Evolutionary conservation across 2,797 vertebrate genomes (phyloP), one percentile per base, ranked within the genome.

Genomic region (Anableps anableps): DNA sequence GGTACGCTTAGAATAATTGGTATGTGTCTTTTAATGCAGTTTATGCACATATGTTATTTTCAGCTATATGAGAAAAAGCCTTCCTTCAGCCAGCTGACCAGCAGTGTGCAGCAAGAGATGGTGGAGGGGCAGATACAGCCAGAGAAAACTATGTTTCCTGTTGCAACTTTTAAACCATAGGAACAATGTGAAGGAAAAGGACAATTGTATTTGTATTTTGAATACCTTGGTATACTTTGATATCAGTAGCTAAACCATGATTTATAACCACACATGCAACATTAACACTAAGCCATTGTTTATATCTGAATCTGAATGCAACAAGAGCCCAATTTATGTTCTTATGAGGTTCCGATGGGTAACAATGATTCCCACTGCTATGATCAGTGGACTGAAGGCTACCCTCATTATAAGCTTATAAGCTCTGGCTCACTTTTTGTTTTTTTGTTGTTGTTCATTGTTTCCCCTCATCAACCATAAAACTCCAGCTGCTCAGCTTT

Each of bases 401-500:
- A 80, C 83, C 74, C 91, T 94, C 93, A 93, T 94, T 95, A 93
- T 72, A 86, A 84, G 74, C 82, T 94, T 95, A 93, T 74, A 87
- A 83, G 75, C 81, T 79, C 53, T 78, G 82, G 55, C 70, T 93
- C 82, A 76, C 75, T 88, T 80, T 38, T 19, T 41, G 82, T 82
- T 16, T 34, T 82, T 75, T 83, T 77, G 77, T 80, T 73, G 48
- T 43, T 70, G 23, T 70, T 41, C 38, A 75, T 81, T 76, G 70
- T 83, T 80, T 76, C 78, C 75, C 68, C 29, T 75, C 72, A 85
- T 14, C 58, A 77, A 86, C 41, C 21, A 75, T 74, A 77, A 80
- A 86, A 73, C 82, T 84, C 85, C 84, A 87, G 83, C 89, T 88
- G 88, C 84, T 89, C 87, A 85, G 71, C 85, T 88, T 72, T 64